A percentile compares a stretch with the other conserved stretches of the same genome.
Evolutionary conservation across 2,888 invertebrate species (phyloP).

Genomic region (Drosophila macrothrix): DNA sequence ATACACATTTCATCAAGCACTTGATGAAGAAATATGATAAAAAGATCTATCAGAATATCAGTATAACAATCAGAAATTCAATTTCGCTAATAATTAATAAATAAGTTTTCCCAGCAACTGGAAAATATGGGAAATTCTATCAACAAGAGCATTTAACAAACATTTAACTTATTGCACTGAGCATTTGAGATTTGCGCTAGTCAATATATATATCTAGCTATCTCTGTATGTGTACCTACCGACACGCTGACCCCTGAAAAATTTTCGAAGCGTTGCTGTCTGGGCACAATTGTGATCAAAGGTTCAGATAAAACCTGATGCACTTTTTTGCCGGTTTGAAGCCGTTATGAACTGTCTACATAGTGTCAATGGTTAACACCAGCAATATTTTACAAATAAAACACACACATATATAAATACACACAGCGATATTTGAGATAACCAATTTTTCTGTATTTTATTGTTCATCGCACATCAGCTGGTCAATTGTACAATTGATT

Average conservation of each 20-base stretch:
- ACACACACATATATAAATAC: neutral
- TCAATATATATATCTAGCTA: neutral
- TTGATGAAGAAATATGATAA: neutral
- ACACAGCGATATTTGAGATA: conserved; percentile 5
- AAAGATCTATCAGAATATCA: neutral
- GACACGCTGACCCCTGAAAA: neutral
- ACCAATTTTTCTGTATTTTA: conserved; percentile 51
- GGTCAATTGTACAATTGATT: conserved; percentile 57
- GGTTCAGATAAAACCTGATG: neutral
- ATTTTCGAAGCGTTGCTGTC: too few species aligned
- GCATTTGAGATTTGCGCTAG: neutral
- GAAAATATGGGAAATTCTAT: neutral
- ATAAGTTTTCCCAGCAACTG: neutral
- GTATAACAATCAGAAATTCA: neutral
- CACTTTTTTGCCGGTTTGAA: neutral
- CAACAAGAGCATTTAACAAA: neutral
- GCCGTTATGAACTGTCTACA: too few species aligned
- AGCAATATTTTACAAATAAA: too few species aligned
- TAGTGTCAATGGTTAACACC: too few species aligned
- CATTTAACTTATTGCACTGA: neutral
- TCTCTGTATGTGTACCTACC: too few species aligned
- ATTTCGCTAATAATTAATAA: neutral
- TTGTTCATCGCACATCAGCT: conserved; percentile 64
- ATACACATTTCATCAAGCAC: neutral
- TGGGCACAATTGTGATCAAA: too few species aligned